Evolutionary conservation across 2,113 vertebrate genomes (phyloP).

Genomic region (Aix galericulata): DNA sequence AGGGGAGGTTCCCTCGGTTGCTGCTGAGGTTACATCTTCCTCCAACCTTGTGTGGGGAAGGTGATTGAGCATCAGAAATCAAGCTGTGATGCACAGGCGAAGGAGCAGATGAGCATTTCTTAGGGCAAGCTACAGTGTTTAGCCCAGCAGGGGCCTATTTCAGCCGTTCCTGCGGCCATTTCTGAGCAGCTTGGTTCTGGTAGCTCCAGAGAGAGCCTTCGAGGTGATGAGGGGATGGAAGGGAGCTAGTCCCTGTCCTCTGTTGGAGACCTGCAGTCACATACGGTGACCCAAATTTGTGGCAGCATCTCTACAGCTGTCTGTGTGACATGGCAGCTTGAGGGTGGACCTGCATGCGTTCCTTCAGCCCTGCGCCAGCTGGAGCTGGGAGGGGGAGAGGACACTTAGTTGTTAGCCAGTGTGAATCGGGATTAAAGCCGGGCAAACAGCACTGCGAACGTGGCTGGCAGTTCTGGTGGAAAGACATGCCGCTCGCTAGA

Average conservation of each 20-base stretch:
- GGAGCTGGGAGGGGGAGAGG: not conserved
- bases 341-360: not conserved
- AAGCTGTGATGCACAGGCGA: not conserved
- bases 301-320: not conserved
- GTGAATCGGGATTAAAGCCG: not conserved
- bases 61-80: not conserved
- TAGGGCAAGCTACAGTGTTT: not conserved
- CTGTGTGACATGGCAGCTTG: not conserved
- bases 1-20: not conserved
- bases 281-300: not conserved
- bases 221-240: not conserved
- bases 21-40: not conserved
- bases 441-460: constrained; percentile 50
- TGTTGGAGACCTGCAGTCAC: not conserved
- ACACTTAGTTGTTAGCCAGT: not conserved
- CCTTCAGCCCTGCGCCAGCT: not conserved
- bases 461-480: not conserved
- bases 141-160: not conserved
- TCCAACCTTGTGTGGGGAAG: not conserved
- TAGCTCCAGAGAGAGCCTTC: not conserved
- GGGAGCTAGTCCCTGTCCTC: not conserved
- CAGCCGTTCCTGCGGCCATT: not conserved
- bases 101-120: not conserved
- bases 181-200: not conserved
- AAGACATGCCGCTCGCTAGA: not conserved